Percentiles rank a stretch among this genome's conserved stretches.
phyloP scores from a whole-genome alignment of 2,888 invertebrate species.

The Sarcophaga carnaria region DNA sequence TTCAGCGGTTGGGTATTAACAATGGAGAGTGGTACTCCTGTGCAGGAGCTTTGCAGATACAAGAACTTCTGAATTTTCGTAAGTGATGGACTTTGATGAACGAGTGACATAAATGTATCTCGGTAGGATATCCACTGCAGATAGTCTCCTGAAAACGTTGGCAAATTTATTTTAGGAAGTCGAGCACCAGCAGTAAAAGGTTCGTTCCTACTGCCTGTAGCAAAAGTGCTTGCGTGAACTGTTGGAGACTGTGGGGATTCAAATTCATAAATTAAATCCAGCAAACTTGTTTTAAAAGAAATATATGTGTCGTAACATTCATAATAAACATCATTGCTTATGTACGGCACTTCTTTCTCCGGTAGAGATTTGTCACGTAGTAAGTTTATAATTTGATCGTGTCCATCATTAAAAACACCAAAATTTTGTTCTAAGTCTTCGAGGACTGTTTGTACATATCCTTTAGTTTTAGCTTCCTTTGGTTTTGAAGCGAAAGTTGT shows the following conservation, averaged over 20 bases:
- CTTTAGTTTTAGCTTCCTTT: conserved; percentile 4
- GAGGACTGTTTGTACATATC: conserved; percentile 30
- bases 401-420: conserved; percentile 40
- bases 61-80: conserved; percentile 56
- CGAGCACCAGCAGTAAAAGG: conserved; percentile 12
- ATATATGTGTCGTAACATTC: conserved; percentile 39
- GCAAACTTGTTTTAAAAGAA: conserved; percentile 40
- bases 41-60: conserved; percentile 44
- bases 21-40: conserved; percentile 40
- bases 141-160: conserved; percentile 46
- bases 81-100: conserved; percentile 12
- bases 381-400: conserved; percentile 3
- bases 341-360: conserved; percentile 31
- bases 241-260: conserved; percentile 35
- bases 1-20: conserved; percentile 51
- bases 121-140: conserved; percentile 43
- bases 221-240: conserved; percentile 28
- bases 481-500: conserved; percentile 5
- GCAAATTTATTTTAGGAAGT: conserved; percentile 47
- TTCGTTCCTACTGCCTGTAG: conserved; percentile 31
- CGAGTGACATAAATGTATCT: conserved; percentile 20
- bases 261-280: conserved; percentile 39
- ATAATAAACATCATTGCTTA: conserved; percentile 41
- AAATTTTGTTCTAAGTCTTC: conserved; percentile 43
- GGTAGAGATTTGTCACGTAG: conserved; percentile 11